Evolutionary conservation across 2,113 vertebrate genomes (phyloP).

Genomic region (Eclectus roratus): DNA sequence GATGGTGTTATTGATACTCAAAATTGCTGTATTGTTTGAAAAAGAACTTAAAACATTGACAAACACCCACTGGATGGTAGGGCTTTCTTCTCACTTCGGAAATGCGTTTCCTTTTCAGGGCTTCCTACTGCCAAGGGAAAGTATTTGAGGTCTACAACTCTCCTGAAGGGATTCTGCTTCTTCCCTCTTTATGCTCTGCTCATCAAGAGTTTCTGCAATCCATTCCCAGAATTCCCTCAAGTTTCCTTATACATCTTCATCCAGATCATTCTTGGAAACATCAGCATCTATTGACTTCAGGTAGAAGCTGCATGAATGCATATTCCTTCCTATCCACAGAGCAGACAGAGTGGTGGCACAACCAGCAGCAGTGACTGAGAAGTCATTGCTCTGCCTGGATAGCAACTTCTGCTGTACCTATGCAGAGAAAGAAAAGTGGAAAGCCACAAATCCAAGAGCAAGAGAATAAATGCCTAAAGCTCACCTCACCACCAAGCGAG

Average conservation of each 20-base stretch:
- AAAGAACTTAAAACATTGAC: background rate
- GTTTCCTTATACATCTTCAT: background rate
- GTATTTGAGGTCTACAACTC: background rate
- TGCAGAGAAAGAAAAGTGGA: background rate
- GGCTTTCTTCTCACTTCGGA: background rate
- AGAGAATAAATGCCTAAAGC: background rate
- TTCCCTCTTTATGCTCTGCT: background rate
- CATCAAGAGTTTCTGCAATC: background rate
- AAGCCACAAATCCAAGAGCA: background rate
- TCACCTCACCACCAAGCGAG: background rate
- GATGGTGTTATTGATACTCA: background rate
- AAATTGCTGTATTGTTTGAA: background rate
- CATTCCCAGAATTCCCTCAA: background rate
- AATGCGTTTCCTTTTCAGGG: background rate
- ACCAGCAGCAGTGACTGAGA: background rate
- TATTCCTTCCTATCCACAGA: background rate
- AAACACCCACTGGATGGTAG: background rate
- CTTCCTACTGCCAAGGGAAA: background rate
- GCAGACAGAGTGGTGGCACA: background rate
- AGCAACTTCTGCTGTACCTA: background rate
- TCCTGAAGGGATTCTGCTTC: background rate
- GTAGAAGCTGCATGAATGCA: fast-evolving
- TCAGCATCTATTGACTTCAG: background rate
- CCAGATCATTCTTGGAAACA: background rate
- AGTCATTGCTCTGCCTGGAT: background rate